These are phyloP conservation scores for Gracilinanus agilis DNA, from an alignment of 2,113 vertebrate genomes.

Conservation along the genomic window DNA sequence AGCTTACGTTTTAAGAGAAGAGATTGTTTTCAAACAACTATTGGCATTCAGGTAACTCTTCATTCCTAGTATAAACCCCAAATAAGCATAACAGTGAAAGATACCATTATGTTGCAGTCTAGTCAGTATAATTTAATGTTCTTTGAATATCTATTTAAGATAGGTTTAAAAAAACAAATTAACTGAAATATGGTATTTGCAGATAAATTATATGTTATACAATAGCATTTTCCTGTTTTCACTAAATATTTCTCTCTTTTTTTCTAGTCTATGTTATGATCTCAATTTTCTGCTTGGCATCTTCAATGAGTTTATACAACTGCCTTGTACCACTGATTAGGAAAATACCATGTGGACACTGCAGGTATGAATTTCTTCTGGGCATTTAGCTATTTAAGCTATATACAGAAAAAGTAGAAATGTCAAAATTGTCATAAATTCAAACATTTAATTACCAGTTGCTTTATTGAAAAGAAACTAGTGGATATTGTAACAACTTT, in stretches of 20 bases:
- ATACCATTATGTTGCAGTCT: background rate
- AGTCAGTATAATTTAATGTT: background rate
- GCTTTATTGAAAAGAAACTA: conserved; percentile 42
- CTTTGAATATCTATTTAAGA: background rate
- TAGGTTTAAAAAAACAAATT: background rate
- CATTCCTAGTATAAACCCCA: conserved; percentile 2
- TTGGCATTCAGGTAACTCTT: background rate
- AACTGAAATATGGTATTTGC: conserved; percentile 16
- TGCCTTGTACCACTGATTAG: conserved; percentile 91
- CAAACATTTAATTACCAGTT: conserved; percentile 35
- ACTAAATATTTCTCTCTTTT: conserved; percentile 57
- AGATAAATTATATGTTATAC: conserved; percentile 10
- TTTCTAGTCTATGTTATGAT: conserved; percentile 95
- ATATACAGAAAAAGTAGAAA: background rate
- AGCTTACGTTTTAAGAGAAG: conserved; percentile 43
- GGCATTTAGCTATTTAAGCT: conserved; percentile 36
- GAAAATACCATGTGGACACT: conserved; percentile 87
- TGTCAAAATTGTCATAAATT: conserved; percentile 7
- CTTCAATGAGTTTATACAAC: conserved; percentile 93
- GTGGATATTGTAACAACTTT: conserved; percentile 36
- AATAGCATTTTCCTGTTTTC: conserved; percentile 25
- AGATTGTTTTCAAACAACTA: conserved; percentile 39
- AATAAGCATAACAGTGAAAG: background rate
- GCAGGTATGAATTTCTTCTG: conserved; percentile 86
- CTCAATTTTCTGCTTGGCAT: conserved; percentile 94